Conservation (phyloP, 2,797 vertebrate genomes). For the Phrynocephalus guinanensis region DNA sequence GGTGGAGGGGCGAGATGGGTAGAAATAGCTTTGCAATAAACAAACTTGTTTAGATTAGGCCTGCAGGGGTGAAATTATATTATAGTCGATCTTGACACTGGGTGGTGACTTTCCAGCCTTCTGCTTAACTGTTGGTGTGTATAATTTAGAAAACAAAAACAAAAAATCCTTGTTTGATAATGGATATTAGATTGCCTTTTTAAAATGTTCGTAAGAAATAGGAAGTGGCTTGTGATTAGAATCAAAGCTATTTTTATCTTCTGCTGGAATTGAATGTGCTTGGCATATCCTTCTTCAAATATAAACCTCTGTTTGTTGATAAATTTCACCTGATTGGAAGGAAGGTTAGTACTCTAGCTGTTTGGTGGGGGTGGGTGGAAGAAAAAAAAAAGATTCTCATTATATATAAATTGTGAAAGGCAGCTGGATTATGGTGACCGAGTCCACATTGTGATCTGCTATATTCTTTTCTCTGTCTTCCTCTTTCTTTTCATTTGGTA, state of each 20-base stretch:
- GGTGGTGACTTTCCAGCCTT: conserved; percentile 62
- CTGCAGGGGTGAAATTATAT: conserved; percentile 34
- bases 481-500: conserved; percentile 71
- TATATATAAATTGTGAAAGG: conserved; percentile 45
- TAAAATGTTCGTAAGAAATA: conserved; percentile 73
- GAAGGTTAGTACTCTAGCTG: conserved; percentile 69
- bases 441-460: conserved; percentile 67
- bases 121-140: conserved; percentile 46
- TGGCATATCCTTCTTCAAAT: conserved; percentile 63
- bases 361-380: not conserved
- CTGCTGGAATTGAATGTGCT: conserved; percentile 70
- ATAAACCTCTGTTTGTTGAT: conserved; percentile 67
- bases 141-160: conserved; percentile 46
- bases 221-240: conserved; percentile 73
- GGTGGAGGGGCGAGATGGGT: conserved; percentile 21
- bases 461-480: conserved; percentile 63
- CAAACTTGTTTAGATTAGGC: conserved; percentile 68
- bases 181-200: not conserved
- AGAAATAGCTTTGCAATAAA: conserved; percentile 68
- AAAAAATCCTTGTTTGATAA: conserved; percentile 4
- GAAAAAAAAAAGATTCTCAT: not conserved
- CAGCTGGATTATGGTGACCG: conserved; percentile 42
- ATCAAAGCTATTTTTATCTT: conserved; percentile 78
- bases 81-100: conserved; percentile 46
- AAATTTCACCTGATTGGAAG: conserved; percentile 50